A percentile compares a stretch with the other conserved stretches of the same genome.
Evolutionary conservation across 2,888 invertebrate species (phyloP).

Genomic region (Crioceris asparagi): DNA sequence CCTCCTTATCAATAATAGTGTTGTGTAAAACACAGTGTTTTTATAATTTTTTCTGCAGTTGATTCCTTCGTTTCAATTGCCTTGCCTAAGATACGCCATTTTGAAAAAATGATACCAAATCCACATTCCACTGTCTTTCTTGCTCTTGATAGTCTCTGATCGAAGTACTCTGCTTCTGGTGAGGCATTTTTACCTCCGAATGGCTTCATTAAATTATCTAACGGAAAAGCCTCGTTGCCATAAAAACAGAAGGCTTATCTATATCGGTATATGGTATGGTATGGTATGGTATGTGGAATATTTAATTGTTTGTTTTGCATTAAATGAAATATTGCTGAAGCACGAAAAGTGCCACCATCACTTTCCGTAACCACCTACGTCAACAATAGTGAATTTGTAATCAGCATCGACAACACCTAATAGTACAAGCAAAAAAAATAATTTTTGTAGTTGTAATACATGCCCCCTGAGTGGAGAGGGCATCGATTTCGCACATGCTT

Average conservation of each 20-base stretch:
- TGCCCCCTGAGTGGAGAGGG: not conserved
- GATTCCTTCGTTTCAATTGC: not conserved
- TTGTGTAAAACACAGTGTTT: not conserved
- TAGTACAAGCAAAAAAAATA: not conserved
- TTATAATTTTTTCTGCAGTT: not conserved
- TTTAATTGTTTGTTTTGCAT: too few species aligned
- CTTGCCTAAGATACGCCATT: not conserved
- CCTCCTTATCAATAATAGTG: too few species aligned
- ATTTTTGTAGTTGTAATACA: conserved; percentile 1
- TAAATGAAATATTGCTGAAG: too few species aligned
- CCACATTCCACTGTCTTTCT: not conserved
- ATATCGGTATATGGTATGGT: not conserved
- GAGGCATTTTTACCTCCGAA: not conserved
- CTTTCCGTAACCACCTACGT: conserved; percentile 2
- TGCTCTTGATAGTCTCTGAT: conserved; percentile 1
- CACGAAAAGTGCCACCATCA: conserved; percentile 1
- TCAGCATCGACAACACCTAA: not conserved
- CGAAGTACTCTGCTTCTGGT: not conserved
- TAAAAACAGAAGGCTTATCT: not conserved
- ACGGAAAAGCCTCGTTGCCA: not conserved
- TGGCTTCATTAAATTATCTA: not conserved
- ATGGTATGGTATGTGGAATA: not conserved
- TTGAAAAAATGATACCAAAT: not conserved
- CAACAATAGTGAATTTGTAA: conserved; percentile 1
- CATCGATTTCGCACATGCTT: too few species aligned